Evolutionary conservation across 2,888 invertebrate genomes (phyloP).

Genomic region (Heliconius sara): DNA sequence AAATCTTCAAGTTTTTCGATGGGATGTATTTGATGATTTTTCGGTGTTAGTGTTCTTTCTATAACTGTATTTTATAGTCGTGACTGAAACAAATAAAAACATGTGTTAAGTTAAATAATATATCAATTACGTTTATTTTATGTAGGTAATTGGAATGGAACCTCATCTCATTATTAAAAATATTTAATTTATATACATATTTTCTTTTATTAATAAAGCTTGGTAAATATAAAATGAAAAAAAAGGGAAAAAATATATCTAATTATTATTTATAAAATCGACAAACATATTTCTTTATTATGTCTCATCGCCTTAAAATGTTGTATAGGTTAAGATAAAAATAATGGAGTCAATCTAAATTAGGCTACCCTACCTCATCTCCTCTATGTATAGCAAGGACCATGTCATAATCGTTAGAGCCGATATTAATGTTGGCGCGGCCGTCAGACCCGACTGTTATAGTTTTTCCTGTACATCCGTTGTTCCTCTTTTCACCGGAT

Average conservation of each 20-base stretch:
- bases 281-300: background rate
- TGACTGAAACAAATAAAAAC: slow-evolving; percentile 64
- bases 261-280: background rate
- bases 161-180: background rate
- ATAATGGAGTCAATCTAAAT: slow-evolving; percentile 72
- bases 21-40: background rate
- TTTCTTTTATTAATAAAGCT: too few species aligned
- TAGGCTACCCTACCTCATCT: slow-evolving; percentile 58
- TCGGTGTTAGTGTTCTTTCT: background rate
- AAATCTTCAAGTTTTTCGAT: slow-evolving; percentile 5
- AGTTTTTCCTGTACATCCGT: slow-evolving; percentile 86
- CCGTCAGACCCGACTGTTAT: slow-evolving; percentile 85
- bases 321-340: background rate
- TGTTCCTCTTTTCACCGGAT: slow-evolving; percentile 85
- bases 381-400: slow-evolving; percentile 88
- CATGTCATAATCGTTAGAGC: slow-evolving; percentile 84
- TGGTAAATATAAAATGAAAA: too few species aligned
- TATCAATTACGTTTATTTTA: background rate
- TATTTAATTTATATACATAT: background rate
- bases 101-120: slow-evolving; percentile 14
- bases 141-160: background rate
- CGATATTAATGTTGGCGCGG: slow-evolving; percentile 82
- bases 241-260: background rate
- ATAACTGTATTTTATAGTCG: slow-evolving; percentile 56
- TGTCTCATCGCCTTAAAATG: background rate